Evolutionary conservation across 2,113 vertebrate genomes (phyloP).

Genomic region (Megaptera novaeangliae): DNA sequence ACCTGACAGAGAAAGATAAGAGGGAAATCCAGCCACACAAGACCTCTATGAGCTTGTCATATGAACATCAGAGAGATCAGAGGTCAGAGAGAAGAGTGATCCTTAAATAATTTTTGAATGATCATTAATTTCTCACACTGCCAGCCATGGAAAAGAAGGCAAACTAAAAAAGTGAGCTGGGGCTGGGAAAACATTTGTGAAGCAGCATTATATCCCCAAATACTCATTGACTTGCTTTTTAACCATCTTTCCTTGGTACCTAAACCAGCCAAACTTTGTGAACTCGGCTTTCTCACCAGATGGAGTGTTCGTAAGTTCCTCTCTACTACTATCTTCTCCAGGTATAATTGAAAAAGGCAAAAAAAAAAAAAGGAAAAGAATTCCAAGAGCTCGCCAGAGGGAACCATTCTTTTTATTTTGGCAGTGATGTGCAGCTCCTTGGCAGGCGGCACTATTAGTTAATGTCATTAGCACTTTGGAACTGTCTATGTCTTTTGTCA

Average conservation of each 20-base stretch:
- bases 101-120: neutral
- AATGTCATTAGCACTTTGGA: constrained; percentile 54
- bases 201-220: neutral
- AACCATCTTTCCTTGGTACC: constrained; percentile 1
- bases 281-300: neutral
- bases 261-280: neutral
- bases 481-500: constrained; percentile 56
- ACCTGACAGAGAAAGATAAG: neutral
- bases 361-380: neutral
- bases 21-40: neutral
- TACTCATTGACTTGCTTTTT: neutral
- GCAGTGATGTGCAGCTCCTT: constrained; percentile 24
- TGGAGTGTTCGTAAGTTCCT: neutral
- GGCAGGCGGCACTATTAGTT: constrained; percentile 54
- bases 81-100: constrained; percentile 20
- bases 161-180: neutral
- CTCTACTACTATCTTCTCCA: neutral
- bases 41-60: neutral
- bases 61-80: neutral
- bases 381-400: neutral
- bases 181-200: neutral
- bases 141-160: neutral
- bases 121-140: neutral
- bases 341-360: neutral
- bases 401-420: constrained; percentile 26